Percentiles rank a stretch among this genome's conserved stretches.
Conservation (phyloP, 1,140 invertebrate genomes). For the Brachystomella parvula region DNA sequence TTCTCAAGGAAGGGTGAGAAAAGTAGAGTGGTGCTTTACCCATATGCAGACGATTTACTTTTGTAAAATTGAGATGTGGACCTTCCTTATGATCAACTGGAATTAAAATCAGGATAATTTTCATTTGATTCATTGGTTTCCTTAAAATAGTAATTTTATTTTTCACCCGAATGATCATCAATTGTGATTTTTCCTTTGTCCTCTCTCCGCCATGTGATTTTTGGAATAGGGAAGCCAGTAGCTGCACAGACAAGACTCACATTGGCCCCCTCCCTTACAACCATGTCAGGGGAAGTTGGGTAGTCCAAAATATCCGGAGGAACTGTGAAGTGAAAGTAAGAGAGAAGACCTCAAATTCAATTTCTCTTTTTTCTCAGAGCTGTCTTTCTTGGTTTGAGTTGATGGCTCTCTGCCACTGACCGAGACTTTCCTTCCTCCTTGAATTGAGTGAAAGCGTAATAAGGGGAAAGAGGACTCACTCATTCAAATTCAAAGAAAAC, state of each 20-base stretch:
- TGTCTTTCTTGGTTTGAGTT: neutral
- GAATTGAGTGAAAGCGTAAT: neutral
- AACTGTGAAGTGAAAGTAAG: conserved; percentile 52
- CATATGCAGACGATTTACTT: conserved; percentile 79
- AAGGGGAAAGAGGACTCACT: neutral
- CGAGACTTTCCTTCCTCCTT: neutral
- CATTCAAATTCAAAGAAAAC: neutral
- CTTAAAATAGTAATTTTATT: too few relatives aligned
- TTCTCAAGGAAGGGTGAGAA: too few relatives aligned
- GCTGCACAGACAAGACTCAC: conserved; percentile 63
- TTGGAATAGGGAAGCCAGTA: conserved; percentile 33
- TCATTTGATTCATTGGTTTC: neutral
- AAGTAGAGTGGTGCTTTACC: too few relatives aligned
- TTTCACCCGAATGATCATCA: conserved; percentile 30
- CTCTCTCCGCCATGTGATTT: conserved; percentile 33
- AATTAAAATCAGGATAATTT: neutral
- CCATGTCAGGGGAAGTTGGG: conserved; percentile 60
- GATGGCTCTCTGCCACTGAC: neutral
- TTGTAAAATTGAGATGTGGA: conserved; percentile 63
- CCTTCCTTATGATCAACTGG: conserved; percentile 70
- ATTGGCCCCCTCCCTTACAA: conserved; percentile 74
- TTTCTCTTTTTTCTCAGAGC: neutral
- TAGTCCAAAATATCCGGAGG: conserved; percentile 78
- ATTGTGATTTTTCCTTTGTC: conserved; percentile 34
- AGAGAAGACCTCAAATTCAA: conserved; percentile 3